Evolutionary conservation across 2,797 vertebrate genomes (phyloP).

Genomic region (Sarcoramphus papa): DNA sequence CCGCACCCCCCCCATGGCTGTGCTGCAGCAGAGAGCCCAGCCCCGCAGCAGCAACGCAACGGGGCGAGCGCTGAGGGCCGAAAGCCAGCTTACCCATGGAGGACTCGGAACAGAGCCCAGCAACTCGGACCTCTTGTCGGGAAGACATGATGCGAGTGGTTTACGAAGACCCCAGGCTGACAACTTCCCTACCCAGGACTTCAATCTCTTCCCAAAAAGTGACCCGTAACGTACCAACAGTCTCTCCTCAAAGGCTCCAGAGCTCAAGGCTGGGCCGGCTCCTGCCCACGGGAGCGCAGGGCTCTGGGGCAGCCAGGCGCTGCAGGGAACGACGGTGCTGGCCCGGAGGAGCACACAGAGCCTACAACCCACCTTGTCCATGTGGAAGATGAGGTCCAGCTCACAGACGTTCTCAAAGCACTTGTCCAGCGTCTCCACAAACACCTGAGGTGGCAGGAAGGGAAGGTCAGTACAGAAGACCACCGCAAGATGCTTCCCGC

Average conservation of each 20-base stretch:
- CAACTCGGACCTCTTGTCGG: accelerated
- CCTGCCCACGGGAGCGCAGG: not conserved
- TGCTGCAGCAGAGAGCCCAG: not conserved
- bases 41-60: not conserved
- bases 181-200: not conserved
- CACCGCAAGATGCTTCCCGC: not conserved
- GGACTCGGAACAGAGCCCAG: not conserved
- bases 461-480: not conserved
- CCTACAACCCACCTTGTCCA: conserved; percentile 80
- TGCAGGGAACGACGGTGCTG: not conserved
- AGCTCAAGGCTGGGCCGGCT: not conserved
- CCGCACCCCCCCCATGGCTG: too few species aligned
- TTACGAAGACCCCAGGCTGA: not conserved
- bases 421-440: conserved; percentile 84
- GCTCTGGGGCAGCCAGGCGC: not conserved
- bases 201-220: not conserved
- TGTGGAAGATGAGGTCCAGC: conserved; percentile 84
- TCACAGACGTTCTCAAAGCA: conserved; percentile 86
- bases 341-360: not conserved
- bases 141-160: accelerated
- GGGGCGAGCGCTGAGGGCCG: accelerated
- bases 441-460: conserved; percentile 70
- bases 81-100: too few species aligned
- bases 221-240: accelerated
- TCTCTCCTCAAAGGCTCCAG: not conserved